phyloP scores from a whole-genome alignment of 2,113 vertebrate genomes.

The Laticauda laticaudata region DNA sequence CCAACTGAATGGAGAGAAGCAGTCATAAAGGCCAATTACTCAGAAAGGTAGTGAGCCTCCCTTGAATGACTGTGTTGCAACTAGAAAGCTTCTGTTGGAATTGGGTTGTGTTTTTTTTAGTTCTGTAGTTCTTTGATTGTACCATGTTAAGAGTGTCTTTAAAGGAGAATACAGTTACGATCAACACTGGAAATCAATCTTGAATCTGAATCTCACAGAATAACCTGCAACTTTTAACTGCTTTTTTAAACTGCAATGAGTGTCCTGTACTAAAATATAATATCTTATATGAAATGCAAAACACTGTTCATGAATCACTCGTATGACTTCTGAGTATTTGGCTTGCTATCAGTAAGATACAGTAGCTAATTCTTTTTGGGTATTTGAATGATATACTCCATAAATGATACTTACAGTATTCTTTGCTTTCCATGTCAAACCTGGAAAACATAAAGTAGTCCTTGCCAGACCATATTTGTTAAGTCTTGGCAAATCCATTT shows the following conservation, averaged over 20 bases:
- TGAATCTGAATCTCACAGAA: background rate
- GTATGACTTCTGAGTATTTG: background rate
- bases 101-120: background rate
- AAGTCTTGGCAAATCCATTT: slow-evolving; percentile 26
- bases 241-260: background rate
- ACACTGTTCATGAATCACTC: background rate
- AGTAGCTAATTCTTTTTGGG: background rate
- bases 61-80: background rate
- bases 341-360: background rate
- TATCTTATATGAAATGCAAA: background rate
- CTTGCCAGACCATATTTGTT: slow-evolving; percentile 20
- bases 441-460: slow-evolving; percentile 36
- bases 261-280: slow-evolving; percentile 7
- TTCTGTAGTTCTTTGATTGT: background rate
- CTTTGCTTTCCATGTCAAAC: slow-evolving; percentile 23
- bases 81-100: background rate
- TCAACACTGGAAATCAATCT: rapidly evolving
- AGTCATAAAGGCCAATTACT: background rate
- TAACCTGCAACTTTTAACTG: background rate
- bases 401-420: slow-evolving; percentile 29
- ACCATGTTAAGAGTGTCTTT: background rate
- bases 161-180: background rate
- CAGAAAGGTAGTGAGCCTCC: background rate
- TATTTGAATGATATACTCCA: slow-evolving; percentile 15
- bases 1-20: background rate